A percentile compares a stretch with the other conserved stretches of the same genome.
These are phyloP conservation scores for Mongoloraphidia duomilia DNA, from an alignment of 2,888 invertebrate species.

Conservation along the genomic window DNA sequence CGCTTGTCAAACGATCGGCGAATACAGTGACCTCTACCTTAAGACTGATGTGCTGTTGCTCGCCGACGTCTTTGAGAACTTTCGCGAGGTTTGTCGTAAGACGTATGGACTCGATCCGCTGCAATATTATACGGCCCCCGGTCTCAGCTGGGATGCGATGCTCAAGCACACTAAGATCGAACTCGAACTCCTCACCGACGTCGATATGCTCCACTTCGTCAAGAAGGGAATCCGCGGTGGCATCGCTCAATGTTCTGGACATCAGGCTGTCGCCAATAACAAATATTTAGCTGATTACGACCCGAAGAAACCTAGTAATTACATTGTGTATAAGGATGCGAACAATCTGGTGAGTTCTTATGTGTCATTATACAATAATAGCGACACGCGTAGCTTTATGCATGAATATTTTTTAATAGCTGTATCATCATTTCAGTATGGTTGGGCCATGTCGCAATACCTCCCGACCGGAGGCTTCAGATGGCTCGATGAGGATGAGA, in stretches of 20 bases:
- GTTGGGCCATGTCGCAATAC: constrained; percentile 15
- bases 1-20: too few species aligned
- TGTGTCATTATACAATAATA: too few species aligned
- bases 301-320: too few species aligned
- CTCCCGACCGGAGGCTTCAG: constrained; percentile 19
- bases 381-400: too few species aligned
- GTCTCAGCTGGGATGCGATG: constrained; percentile 23
- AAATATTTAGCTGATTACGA: constrained; percentile 21
- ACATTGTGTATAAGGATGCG: constrained; percentile 20
- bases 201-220: constrained; percentile 21
- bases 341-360: too few species aligned
- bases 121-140: constrained; percentile 23
- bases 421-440: too few species aligned
- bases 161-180: constrained; percentile 21
- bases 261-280: constrained; percentile 23
- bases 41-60: too few species aligned
- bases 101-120: constrained; percentile 20
- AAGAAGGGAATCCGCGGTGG: constrained; percentile 21
- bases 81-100: too few species aligned
- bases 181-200: too few species aligned
- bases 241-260: constrained; percentile 19
- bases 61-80: too few species aligned
- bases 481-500: constrained; percentile 18
- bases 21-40: too few species aligned
- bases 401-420: too few species aligned